phyloP scores from a whole-genome alignment of 1,140 invertebrate genomes.

The Euwallacea fornicatus region DNA sequence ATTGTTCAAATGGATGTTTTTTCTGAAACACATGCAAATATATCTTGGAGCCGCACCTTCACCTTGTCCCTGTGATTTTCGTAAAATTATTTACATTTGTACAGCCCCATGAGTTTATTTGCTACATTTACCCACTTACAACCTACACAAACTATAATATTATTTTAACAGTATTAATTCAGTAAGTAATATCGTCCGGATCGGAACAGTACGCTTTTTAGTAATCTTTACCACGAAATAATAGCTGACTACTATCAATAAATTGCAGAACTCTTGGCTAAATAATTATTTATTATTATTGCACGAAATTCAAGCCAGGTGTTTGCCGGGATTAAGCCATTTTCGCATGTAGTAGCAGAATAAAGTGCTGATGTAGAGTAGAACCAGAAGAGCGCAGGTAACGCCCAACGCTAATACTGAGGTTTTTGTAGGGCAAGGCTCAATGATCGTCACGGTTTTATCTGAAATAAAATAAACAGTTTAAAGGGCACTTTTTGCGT shows the following conservation, averaged over 20 bases:
- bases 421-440: constrained; percentile 86
- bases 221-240: no score
- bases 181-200: neutral
- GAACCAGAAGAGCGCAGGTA: constrained; percentile 82
- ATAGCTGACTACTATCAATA: no score
- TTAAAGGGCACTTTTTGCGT: neutral
- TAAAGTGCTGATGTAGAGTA: constrained; percentile 87
- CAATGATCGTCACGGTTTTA: constrained; percentile 82
- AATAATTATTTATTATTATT: constrained; percentile 3
- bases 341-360: constrained; percentile 91
- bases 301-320: constrained; percentile 47
- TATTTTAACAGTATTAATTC: neutral
- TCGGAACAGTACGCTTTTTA: no score
- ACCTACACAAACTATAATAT: no score
- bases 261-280: neutral
- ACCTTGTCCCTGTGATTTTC: neutral
- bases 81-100: constrained; percentile 23
- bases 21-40: constrained; percentile 1
- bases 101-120: constrained; percentile 19
- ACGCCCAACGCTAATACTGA: constrained; percentile 86
- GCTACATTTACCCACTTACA: no score
- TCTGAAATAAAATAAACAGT: constrained; percentile 60
- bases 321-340: constrained; percentile 81
- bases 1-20: constrained; percentile 11
- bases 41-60: constrained; percentile 16